Conservation (phyloP, 2,113 vertebrate genomes). For the Thamnophis sirtalis region DNA sequence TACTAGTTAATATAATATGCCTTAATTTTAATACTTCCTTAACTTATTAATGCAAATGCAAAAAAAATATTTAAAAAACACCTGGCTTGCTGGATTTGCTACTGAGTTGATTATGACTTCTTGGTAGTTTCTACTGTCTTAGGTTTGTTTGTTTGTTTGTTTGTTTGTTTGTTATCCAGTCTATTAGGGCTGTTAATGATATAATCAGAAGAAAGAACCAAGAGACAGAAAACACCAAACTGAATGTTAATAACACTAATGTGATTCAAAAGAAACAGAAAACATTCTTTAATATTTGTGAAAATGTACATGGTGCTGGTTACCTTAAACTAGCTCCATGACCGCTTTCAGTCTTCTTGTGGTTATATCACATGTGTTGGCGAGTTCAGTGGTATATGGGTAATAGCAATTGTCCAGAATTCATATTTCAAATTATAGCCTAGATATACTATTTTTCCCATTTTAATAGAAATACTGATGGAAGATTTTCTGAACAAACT, state of each 20-base stretch:
- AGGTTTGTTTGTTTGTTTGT: not conserved
- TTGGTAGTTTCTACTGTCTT: not conserved
- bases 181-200: not conserved
- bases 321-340: not conserved
- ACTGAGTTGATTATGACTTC: not conserved
- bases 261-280: not conserved
- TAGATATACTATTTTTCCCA: not conserved
- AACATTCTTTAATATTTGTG: not conserved
- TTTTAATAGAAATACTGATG: not conserved
- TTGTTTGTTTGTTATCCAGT: not conserved
- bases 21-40: not conserved
- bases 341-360: not conserved
- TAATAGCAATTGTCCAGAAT: not conserved
- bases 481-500: not conserved
- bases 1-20: not conserved
- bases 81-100: not conserved
- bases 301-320: not conserved
- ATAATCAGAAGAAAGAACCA: not conserved
- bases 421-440: not conserved
- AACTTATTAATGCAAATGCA: not conserved
- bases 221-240: not conserved
- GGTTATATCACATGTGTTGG: not conserved
- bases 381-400: not conserved
- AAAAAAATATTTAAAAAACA: not conserved
- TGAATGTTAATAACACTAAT: not conserved